These are phyloP conservation scores for Boleophthalmus pectinirostris DNA, from an alignment of 2,113 vertebrate species.

Conservation along the genomic window DNA sequence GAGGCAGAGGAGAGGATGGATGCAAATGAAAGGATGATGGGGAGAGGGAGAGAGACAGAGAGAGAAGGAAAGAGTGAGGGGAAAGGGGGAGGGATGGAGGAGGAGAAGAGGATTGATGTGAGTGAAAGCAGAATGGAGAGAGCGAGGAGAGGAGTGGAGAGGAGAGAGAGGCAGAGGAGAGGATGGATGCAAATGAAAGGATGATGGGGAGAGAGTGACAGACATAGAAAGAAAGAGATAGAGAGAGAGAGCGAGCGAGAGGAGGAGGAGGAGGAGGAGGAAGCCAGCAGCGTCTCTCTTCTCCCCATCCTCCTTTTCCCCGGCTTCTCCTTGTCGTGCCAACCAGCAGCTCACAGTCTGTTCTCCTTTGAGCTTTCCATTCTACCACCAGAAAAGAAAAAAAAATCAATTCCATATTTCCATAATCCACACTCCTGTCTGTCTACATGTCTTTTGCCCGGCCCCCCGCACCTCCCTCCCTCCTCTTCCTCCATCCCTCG, in stretches of 20 bases:
- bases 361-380: slow-evolving; percentile 90
- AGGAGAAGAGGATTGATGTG: too few species aligned
- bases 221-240: too few species aligned
- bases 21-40: slow-evolving; percentile 29
- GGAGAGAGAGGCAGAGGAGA: too few species aligned
- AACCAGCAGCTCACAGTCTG: slow-evolving; percentile 84
- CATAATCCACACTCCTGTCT: slow-evolving; percentile 99
- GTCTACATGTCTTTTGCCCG: slow-evolving; percentile 73
- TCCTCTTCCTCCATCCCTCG: slow-evolving; percentile 37
- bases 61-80: slow-evolving; percentile 2
- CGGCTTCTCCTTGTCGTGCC: slow-evolving; percentile 77
- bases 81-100: neutral
- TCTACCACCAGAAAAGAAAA: slow-evolving; percentile 78
- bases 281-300: slow-evolving; percentile 81
- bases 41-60: slow-evolving; percentile 43
- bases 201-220: neutral
- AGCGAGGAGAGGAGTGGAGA: too few species aligned
- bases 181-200: neutral
- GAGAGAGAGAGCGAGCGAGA: slow-evolving; percentile 31
- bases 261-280: slow-evolving; percentile 51
- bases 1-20: too few species aligned
- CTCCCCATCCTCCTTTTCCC: slow-evolving; percentile 86
- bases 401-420: slow-evolving; percentile 99
- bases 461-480: slow-evolving; percentile 36
- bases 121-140: too few species aligned